phyloP scores from a whole-genome alignment of 1,140 invertebrate genomes.

The Drosophila mojavensis region DNA sequence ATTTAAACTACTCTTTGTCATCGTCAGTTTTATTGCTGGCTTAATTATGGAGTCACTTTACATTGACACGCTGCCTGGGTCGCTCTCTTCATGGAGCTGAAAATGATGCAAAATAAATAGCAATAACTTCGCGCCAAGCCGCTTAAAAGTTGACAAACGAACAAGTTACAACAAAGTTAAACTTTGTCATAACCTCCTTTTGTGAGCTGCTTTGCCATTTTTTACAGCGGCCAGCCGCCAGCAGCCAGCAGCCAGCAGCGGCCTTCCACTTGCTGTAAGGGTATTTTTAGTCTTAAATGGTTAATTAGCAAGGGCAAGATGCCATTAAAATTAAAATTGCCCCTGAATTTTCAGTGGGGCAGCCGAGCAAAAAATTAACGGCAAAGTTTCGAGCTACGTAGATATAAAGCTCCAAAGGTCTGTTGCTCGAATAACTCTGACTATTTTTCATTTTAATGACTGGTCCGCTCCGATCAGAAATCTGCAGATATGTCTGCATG shows the following conservation, averaged over 20 bases:
- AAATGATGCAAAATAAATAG: constrained; percentile 76
- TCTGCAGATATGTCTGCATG: no score
- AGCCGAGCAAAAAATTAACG: constrained; percentile 6
- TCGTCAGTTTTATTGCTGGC: constrained; percentile 65
- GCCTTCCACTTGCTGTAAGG: constrained; percentile 4
- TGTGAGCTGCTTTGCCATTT: constrained; percentile 46
- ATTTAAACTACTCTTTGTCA: constrained; percentile 29
- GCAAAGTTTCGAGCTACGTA: not conserved
- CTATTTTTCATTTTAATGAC: no score
- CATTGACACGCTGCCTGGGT: constrained; percentile 63
- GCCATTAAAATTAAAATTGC: not conserved
- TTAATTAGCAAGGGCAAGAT: constrained; percentile 58
- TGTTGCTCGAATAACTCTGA: no score
- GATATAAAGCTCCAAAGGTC: no score
- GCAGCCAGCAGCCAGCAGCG: no score
- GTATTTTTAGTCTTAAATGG: constrained; percentile 48
- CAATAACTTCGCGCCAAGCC: constrained; percentile 72
- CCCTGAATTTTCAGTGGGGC: not conserved
- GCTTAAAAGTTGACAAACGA: constrained; percentile 75
- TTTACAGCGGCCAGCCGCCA: not conserved
- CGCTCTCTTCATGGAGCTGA: constrained; percentile 49
- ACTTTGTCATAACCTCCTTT: constrained; percentile 71
- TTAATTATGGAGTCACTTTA: constrained; percentile 78
- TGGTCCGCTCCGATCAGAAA: not conserved
- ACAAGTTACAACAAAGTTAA: constrained; percentile 65